Conservation (phyloP, 1,140 invertebrate species). For the Colletes gigas region DNA sequence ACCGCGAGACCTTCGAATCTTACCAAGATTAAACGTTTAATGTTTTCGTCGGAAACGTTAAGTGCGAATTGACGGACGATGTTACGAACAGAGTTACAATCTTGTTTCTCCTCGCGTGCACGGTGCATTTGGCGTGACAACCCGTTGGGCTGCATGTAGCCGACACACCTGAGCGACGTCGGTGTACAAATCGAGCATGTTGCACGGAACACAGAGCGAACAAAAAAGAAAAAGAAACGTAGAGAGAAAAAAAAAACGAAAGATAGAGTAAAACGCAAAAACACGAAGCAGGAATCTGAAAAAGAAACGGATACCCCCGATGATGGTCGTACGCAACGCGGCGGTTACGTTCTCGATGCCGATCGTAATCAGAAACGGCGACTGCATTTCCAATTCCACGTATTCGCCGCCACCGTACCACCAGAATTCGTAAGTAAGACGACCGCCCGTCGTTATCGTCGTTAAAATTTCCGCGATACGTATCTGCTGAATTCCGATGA, state of each 20-base stretch:
- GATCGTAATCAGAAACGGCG: constrained; percentile 64
- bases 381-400: constrained; percentile 58
- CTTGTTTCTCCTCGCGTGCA: constrained; percentile 53
- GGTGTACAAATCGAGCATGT: constrained; percentile 44
- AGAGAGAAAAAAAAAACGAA: background rate
- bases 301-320: background rate
- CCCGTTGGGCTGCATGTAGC: constrained; percentile 21
- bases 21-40: constrained; percentile 26
- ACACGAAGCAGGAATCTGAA: background rate
- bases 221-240: background rate
- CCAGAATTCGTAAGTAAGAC: constrained; percentile 36
- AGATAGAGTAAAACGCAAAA: background rate
- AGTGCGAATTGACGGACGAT: constrained; percentile 42
- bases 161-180: constrained; percentile 29
- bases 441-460: constrained; percentile 43
- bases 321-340: constrained; percentile 20
- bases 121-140: constrained; percentile 53
- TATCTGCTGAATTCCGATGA: constrained; percentile 38
- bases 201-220: constrained; percentile 14
- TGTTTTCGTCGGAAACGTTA: constrained; percentile 46
- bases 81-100: constrained; percentile 37
- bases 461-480: constrained; percentile 45
- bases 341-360: constrained; percentile 50
- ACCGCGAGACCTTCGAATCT: too few relatives aligned
- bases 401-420: constrained; percentile 24